Evolutionary conservation across 1,140 invertebrate genomes (phyloP).

Genomic region (Tribolium castaneum): DNA sequence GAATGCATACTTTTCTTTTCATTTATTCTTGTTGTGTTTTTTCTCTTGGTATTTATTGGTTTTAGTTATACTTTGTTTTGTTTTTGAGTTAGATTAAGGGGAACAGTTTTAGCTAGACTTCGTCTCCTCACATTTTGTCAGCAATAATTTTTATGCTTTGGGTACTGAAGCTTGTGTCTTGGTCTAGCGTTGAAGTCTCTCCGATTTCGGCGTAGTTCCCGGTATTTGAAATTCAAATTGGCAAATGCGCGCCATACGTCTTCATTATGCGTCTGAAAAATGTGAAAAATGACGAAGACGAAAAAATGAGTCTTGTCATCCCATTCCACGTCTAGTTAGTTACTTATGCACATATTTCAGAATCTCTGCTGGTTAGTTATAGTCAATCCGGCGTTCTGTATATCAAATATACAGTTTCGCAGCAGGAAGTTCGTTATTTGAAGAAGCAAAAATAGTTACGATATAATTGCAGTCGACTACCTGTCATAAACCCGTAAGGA

Average conservation of each 20-base stretch:
- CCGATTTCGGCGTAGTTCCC: too few species aligned
- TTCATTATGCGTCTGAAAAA: constrained; percentile 4
- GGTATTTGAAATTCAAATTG: too few species aligned
- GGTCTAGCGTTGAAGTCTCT: too few species aligned
- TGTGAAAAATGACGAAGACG: neutral
- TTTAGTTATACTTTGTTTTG: too few species aligned
- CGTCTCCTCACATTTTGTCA: too few species aligned
- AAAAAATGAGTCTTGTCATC: constrained; percentile 37
- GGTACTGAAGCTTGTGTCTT: too few species aligned
- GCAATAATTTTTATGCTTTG: too few species aligned
- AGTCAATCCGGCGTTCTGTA: constrained; percentile 36
- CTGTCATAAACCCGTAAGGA: constrained; percentile 13
- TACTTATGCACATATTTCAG: constrained; percentile 42
- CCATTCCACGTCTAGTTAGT: constrained; percentile 42
- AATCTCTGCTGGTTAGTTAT: constrained; percentile 39
- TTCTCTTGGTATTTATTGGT: too few species aligned
- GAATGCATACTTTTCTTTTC: too few species aligned
- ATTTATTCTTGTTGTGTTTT: too few species aligned
- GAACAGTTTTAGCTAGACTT: too few species aligned
- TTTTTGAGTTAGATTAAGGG: too few species aligned
- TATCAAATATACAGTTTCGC: constrained; percentile 40
- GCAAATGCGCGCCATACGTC: constrained; percentile 24
- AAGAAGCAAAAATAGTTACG: constrained; percentile 36
- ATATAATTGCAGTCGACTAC: constrained; percentile 38
- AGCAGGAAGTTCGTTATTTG: constrained; percentile 39